phyloP scores from a whole-genome alignment of 64 coral and sea anemone species.

The Stichodactyla helianthus region DNA sequence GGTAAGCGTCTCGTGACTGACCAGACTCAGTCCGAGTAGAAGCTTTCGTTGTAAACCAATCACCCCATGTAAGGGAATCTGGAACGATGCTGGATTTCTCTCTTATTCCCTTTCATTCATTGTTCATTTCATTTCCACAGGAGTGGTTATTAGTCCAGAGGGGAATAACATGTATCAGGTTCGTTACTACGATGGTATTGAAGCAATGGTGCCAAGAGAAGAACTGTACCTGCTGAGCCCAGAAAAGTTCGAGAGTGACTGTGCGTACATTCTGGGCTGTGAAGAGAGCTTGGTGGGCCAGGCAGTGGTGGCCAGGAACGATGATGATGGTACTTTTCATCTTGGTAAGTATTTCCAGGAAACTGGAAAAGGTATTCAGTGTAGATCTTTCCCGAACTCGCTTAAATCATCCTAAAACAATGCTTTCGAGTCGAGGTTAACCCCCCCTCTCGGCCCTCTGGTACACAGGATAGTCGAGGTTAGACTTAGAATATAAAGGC shows the following conservation, averaged over 20 bases:
- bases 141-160: conserved; percentile 69
- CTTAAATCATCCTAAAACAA: too few species aligned
- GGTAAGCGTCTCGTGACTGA: conserved; percentile 28
- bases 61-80: too few species aligned
- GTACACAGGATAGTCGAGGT: too few species aligned
- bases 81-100: too few species aligned
- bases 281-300: conserved; percentile 93
- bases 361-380: background rate
- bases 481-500: too few species aligned
- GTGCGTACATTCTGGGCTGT: conserved; percentile 77
- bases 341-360: conserved; percentile 65
- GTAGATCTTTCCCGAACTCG: too few species aligned
- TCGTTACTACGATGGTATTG: conserved; percentile 93
- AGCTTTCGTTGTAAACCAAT: too few species aligned
- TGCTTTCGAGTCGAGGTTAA: too few species aligned
- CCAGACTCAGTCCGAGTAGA: too few species aligned
- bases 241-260: conserved; percentile 83
- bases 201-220: conserved; percentile 79
- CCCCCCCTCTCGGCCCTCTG: too few species aligned
- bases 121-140: conserved; percentile 24
- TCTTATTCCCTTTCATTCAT: background rate
- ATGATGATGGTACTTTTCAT: conserved; percentile 86
- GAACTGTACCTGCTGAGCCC: conserved; percentile 71
- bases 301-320: conserved; percentile 94
- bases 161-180: conserved; percentile 52